Evolutionary conservation across 2,888 invertebrate species (phyloP).

Genomic region (Ischnus inquisitorius): DNA sequence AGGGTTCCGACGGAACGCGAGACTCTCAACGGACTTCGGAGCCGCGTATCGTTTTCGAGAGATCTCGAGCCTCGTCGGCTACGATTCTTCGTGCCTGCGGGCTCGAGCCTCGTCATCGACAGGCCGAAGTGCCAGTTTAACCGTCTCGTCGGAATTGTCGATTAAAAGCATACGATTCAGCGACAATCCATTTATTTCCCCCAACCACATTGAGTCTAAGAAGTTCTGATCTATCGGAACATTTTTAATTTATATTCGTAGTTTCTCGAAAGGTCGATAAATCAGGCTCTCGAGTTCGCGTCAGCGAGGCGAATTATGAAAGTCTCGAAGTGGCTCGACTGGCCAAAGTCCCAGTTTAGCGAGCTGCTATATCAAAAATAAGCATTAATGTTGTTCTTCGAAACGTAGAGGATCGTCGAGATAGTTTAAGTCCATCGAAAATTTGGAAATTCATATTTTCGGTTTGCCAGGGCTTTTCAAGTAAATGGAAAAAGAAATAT

Average conservation of each 20-base stretch:
- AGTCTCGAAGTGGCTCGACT: too few species aligned
- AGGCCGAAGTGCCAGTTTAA: not conserved
- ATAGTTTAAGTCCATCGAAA: too few species aligned
- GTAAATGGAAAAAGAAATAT: not conserved
- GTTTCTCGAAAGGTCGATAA: too few species aligned
- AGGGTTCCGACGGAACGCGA: conserved; percentile 20
- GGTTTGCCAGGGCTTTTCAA: not conserved
- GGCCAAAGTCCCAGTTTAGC: too few species aligned
- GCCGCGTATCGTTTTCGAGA: not conserved
- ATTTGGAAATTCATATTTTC: not conserved
- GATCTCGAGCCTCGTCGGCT: not conserved
- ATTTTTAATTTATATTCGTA: too few species aligned
- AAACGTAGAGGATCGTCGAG: too few species aligned
- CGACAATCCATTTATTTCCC: not conserved
- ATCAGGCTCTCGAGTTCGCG: too few species aligned
- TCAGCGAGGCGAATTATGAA: too few species aligned
- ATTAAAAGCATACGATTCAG: not conserved
- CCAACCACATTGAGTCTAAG: too few species aligned
- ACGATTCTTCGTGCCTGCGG: not conserved
- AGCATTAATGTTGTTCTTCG: too few species aligned
- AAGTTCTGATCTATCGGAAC: too few species aligned
- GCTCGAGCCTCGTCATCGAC: not conserved
- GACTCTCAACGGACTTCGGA: conserved; percentile 10
- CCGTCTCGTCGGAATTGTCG: not conserved
- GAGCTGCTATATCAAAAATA: too few species aligned